A percentile compares a stretch with the other conserved stretches of the same genome.
Evolutionary conservation across 2,797 vertebrate species (phyloP).

Genomic region (Catharus ustulatus): DNA sequence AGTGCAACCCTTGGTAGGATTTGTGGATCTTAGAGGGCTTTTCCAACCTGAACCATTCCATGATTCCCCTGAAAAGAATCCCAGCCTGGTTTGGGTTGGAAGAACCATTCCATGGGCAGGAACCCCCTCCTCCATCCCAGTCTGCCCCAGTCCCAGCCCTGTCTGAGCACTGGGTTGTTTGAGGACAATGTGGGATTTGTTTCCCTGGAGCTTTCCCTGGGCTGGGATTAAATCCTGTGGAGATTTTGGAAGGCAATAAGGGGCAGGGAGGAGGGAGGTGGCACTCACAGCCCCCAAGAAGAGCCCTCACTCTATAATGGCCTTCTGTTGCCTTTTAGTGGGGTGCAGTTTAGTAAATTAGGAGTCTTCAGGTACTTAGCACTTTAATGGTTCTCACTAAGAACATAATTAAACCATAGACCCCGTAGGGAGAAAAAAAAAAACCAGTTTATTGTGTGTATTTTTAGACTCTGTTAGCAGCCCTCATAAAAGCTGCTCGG

Average conservation of each 20-base stretch:
- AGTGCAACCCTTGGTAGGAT: neutral
- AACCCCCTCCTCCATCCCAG: neutral
- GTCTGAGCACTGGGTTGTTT: neutral
- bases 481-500: slow-evolving; percentile 44
- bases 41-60: neutral
- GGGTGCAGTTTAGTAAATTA: slow-evolving; percentile 62
- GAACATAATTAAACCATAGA: slow-evolving; percentile 68
- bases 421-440: slow-evolving; percentile 59
- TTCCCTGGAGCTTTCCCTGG: slow-evolving; percentile 12
- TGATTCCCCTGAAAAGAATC: neutral
- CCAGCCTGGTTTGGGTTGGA: neutral
- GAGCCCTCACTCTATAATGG: slow-evolving; percentile 47
- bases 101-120: neutral
- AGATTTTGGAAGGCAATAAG: neutral
- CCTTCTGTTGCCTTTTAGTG: slow-evolving; percentile 65
- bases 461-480: slow-evolving; percentile 66
- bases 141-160: neutral
- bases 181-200: slow-evolving; percentile 47
- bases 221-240: neutral
- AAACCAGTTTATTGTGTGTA: slow-evolving; percentile 61
- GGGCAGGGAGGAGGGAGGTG: neutral
- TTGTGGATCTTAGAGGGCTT: neutral
- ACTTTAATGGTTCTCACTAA: slow-evolving; percentile 72
- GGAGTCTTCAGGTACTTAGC: slow-evolving; percentile 68
- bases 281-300: slow-evolving; percentile 46